phyloP scores from a whole-genome alignment of 2,113 vertebrate species.

The Megalops atlanticus region DNA sequence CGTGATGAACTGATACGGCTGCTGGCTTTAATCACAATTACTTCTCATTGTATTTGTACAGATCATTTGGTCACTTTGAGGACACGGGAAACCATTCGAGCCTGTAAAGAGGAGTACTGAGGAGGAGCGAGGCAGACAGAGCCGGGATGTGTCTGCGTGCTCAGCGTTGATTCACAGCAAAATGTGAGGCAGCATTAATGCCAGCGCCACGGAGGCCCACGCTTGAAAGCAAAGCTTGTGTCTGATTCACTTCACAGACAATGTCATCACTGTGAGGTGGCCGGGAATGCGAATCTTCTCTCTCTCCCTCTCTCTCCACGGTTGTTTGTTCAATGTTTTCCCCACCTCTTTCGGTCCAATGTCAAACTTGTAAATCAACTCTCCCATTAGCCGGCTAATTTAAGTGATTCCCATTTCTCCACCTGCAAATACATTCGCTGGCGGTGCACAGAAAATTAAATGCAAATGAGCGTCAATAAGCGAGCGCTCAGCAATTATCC shows the following conservation, averaged over 20 bases:
- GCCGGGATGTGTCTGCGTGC: background rate
- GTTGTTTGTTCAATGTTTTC: background rate
- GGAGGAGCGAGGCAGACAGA: background rate
- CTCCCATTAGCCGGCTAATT: conserved; percentile 1
- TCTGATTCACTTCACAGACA: background rate
- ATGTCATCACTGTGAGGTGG: background rate
- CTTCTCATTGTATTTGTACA: background rate
- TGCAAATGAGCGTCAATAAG: background rate
- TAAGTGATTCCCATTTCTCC: background rate
- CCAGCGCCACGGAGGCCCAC: background rate
- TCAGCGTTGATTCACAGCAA: background rate
- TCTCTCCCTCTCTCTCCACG: too few relatives aligned
- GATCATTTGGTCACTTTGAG: background rate
- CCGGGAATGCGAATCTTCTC: background rate
- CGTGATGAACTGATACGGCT: background rate
- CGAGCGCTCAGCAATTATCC: background rate
- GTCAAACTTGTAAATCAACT: background rate
- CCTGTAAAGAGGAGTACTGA: background rate
- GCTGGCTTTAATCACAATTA: background rate
- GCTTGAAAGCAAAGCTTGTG: background rate
- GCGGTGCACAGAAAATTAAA: background rate
- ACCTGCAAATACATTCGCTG: background rate
- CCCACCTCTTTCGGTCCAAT: background rate
- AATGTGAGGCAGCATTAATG: background rate
- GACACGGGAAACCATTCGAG: background rate